Conservation (phyloP, 2,888 invertebrate species). For the Spialia ferax region DNA sequence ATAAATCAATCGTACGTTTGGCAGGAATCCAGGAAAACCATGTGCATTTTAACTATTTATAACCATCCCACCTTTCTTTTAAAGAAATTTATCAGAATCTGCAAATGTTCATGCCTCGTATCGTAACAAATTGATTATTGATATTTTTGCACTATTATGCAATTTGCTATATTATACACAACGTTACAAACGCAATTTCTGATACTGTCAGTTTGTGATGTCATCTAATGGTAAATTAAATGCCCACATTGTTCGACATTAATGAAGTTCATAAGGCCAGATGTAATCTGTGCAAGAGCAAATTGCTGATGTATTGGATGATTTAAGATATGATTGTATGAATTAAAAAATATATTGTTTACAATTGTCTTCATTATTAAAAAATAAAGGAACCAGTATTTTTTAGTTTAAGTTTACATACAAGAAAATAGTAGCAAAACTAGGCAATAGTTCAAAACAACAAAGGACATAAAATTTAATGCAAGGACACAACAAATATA, state of each 20-base stretch:
- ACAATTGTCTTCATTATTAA: too few relatives aligned
- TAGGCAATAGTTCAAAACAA: neutral
- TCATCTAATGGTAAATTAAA: constrained; percentile 17
- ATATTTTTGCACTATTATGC: neutral
- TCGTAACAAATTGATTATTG: neutral
- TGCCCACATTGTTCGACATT: constrained; percentile 7
- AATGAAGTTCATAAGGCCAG: constrained; percentile 33
- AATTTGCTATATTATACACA: neutral
- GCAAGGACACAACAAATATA: constrained; percentile 21
- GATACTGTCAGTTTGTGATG: constrained; percentile 19
- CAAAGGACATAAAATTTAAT: neutral
- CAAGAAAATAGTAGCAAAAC: neutral
- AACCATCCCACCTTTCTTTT: neutral
- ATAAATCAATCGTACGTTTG: constrained; percentile 10
- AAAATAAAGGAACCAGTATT: too few relatives aligned
- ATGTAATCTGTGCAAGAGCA: constrained; percentile 21
- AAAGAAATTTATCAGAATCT: neutral
- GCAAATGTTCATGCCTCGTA: neutral
- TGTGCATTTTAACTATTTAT: constrained; percentile 5
- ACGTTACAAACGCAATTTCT: neutral
- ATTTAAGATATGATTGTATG: neutral
- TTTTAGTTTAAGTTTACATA: too few relatives aligned
- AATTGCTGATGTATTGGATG: neutral
- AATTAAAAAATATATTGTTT: neutral
- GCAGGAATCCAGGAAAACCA: constrained; percentile 3